Evolutionary conservation across 2,113 vertebrate genomes (phyloP).

Genomic region (Stegastes partitus): DNA sequence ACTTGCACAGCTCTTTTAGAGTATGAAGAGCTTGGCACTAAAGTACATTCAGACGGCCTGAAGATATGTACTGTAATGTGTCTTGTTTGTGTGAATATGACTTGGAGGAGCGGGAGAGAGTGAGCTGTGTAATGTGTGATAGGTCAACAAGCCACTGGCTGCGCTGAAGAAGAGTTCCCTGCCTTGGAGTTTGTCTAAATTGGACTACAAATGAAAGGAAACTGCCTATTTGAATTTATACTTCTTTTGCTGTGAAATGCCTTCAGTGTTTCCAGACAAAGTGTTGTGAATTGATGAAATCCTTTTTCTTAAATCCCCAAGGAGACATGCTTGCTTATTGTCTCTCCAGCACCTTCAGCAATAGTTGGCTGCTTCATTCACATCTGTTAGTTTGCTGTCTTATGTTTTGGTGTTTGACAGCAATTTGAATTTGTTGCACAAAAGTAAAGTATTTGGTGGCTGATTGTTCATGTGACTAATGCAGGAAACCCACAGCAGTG

Average conservation of each 20-base stretch:
- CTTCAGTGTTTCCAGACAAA: neutral
- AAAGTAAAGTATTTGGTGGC: neutral
- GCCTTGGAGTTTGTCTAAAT: neutral
- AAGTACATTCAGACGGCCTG: constrained; percentile 25
- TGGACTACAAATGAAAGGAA: neutral
- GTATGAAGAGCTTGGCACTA: constrained; percentile 20
- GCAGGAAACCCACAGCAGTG: neutral
- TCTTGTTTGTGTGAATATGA: constrained; percentile 22
- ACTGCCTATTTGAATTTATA: neutral
- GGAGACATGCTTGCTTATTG: neutral
- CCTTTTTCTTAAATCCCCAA: too few species aligned
- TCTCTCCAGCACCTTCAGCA: neutral
- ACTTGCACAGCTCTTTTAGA: constrained; percentile 3
- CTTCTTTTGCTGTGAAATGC: neutral
- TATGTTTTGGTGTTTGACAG: neutral
- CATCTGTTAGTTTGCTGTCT: neutral
- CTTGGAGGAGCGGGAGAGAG: neutral
- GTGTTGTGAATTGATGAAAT: neutral
- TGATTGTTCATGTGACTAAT: constrained; percentile 17
- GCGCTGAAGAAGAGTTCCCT: constrained; percentile 21
- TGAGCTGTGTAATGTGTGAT: constrained; percentile 32
- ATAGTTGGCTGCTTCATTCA: neutral
- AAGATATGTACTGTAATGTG: constrained; percentile 35
- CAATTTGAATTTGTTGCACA: constrained; percentile 8
- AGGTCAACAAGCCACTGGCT: constrained; percentile 21